Percentiles rank a stretch among this genome's conserved stretches.
Evolutionary conservation across 2,888 invertebrate species (phyloP).

Genomic region (Ischnura elegans): DNA sequence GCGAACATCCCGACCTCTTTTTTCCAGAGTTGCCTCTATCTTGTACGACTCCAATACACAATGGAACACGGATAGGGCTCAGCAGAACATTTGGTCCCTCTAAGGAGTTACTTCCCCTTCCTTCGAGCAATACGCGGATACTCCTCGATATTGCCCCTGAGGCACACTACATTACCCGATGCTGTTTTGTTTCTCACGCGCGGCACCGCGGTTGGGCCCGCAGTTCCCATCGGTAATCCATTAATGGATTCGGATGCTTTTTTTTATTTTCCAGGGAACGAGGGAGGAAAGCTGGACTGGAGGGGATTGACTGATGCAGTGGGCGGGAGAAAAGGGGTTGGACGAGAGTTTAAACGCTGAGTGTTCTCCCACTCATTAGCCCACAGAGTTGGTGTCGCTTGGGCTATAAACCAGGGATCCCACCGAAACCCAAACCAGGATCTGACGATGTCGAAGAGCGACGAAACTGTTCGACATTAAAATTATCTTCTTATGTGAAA

Average conservation of each 20-base stretch:
- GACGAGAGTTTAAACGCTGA: neutral
- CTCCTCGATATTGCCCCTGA: neutral
- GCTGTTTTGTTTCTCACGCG: constrained; percentile 37
- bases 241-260: constrained; percentile 45
- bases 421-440: too few relatives aligned
- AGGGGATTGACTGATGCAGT: neutral
- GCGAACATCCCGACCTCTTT: neutral
- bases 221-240: constrained; percentile 62
- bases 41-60: neutral
- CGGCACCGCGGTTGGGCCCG: neutral
- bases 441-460: too few relatives aligned
- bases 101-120: neutral
- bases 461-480: too few relatives aligned
- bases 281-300: neutral
- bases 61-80: neutral
- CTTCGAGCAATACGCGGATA: neutral
- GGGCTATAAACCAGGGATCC: neutral
- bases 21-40: neutral
- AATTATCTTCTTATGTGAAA: too few relatives aligned
- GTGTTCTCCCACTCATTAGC: neutral
- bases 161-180: neutral
- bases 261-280: neutral
- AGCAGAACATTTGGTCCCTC: neutral
- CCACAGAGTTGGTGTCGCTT: neutral
- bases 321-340: neutral